Conservation (phyloP, 1,140 invertebrate genomes). For the Odontomachus brunneus region DNA sequence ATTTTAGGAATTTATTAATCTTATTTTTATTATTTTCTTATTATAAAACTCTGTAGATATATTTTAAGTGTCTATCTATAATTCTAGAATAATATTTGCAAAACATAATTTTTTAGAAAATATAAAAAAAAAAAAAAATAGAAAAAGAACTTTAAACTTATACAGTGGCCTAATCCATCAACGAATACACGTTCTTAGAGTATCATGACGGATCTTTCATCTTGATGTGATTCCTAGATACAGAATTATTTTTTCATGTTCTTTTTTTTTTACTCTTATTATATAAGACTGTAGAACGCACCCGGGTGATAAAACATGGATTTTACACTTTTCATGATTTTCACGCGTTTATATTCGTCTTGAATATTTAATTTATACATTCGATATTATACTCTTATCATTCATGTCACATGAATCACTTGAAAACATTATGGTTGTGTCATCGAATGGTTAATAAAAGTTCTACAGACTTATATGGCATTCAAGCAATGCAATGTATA, state of each 20-base stretch:
- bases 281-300: slow-evolving; percentile 31
- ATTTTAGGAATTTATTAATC: too few species aligned
- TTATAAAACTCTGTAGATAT: too few species aligned
- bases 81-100: too few species aligned
- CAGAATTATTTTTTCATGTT: slow-evolving; percentile 27
- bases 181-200: slow-evolving; percentile 43
- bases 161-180: slow-evolving; percentile 1
- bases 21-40: too few species aligned
- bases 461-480: slow-evolving; percentile 5
- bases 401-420: neutral
- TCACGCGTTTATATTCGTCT: neutral
- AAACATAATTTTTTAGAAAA: too few species aligned
- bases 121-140: too few species aligned
- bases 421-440: neutral
- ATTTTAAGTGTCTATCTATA: too few species aligned
- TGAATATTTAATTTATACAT: slow-evolving; percentile 47
- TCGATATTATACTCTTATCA: slow-evolving; percentile 23
- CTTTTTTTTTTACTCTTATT: slow-evolving; percentile 50
- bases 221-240: neutral
- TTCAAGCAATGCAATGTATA: slow-evolving; percentile 43
- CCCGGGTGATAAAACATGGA: neutral
- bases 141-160: too few species aligned
- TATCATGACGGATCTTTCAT: slow-evolving; percentile 43
- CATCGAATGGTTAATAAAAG: neutral
- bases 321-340: slow-evolving; percentile 46